Conservation (phyloP, 2,888 invertebrate genomes). For the Onthophagus sagittarius region DNA sequence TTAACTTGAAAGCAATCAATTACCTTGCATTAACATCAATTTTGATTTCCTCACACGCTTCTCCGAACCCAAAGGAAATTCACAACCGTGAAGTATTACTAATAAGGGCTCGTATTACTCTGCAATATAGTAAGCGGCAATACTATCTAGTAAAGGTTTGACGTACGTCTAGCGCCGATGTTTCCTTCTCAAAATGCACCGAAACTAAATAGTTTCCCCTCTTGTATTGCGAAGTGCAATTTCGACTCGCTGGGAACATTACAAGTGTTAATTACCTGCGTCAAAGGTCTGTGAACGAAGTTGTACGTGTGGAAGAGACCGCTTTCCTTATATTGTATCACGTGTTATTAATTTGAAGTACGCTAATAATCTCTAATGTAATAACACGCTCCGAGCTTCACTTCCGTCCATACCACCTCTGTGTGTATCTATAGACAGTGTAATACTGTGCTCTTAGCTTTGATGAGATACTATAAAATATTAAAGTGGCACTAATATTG, state of each 20-base stretch:
- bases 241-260: slow-evolving; percentile 1
- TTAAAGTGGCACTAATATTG: background rate
- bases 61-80: too few relatives aligned
- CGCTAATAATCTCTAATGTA: slow-evolving; percentile 8
- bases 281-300: background rate
- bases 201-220: background rate
- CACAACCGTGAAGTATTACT: background rate
- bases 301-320: background rate
- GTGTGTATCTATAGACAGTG: background rate
- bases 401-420: background rate
- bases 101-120: background rate
- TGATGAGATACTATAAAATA: background rate
- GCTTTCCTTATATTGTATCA: background rate
- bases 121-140: background rate
- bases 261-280: background rate
- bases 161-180: background rate
- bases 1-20: too few relatives aligned
- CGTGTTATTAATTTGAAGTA: slow-evolving; percentile 11
- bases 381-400: background rate
- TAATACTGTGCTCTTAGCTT: background rate
- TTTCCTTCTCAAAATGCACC: background rate
- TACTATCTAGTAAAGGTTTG: background rate
- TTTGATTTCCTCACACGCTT: too few relatives aligned
- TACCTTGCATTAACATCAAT: too few relatives aligned
- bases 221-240: background rate